A percentile compares a stretch with the other conserved stretches of the same genome.
Conservation (phyloP, 2,113 vertebrate genomes). For the Paradoxurus hermaphroditus region DNA sequence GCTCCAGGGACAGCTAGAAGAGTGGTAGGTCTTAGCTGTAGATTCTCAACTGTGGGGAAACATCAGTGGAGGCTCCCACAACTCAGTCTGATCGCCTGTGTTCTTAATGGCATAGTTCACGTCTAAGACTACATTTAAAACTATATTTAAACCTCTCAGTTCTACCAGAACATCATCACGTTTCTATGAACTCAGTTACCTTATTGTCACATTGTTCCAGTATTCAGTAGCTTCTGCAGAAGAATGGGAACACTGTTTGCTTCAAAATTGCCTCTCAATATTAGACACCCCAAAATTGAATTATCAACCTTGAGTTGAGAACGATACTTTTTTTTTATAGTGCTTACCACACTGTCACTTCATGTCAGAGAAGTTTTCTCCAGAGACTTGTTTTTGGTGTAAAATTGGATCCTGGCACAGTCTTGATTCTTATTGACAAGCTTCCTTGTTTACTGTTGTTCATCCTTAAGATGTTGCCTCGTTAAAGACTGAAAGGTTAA, state of each 20-base stretch:
- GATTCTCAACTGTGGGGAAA: neutral
- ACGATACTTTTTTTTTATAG: neutral
- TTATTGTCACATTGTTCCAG: neutral
- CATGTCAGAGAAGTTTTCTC: neutral
- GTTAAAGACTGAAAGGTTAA: slow-evolving; percentile 79
- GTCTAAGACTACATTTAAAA: neutral
- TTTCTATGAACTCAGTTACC: neutral
- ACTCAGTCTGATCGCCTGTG: neutral
- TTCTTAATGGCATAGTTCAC: neutral
- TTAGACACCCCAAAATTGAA: neutral
- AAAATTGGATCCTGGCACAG: slow-evolving; percentile 31
- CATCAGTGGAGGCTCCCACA: no score
- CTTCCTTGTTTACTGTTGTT: slow-evolving; percentile 69
- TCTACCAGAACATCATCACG: neutral
- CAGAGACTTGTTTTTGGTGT: neutral
- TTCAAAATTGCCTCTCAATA: neutral
- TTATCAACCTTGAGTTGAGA: neutral
- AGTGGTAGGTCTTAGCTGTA: fast-evolving
- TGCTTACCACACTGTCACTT: neutral
- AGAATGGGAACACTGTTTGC: neutral
- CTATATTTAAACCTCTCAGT: neutral
- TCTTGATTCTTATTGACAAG: slow-evolving; percentile 74
- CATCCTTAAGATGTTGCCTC: slow-evolving; percentile 67
- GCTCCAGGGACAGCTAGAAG: neutral
- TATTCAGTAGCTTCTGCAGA: neutral